Base-by-base conservation (phyloP, 2,113 vertebrate genomes). In the Phalacrocorax brasilianus region DNA sequence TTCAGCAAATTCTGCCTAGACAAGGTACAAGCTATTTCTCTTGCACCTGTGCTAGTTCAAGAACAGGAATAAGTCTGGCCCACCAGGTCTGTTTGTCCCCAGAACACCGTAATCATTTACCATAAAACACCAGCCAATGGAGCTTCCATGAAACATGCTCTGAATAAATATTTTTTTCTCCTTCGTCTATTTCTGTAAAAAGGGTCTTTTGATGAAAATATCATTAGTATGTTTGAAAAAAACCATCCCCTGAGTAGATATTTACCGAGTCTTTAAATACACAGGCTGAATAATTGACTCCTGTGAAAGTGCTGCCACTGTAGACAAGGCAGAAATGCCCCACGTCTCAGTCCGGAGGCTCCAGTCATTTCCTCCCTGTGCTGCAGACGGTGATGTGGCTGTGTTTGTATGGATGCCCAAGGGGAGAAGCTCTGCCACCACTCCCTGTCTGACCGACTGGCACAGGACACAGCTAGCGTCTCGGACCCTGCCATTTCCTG, bases 221-320 rank as follows among this genome's bases (percentile, higher is more conserved):
- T 61, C 93, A 45, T 72, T n/a, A 73, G 58, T 47, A 63, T 56
- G 65, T 90, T 92, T 94, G 89, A 89, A 82, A 96, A 96, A 82
- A 91, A 87, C 2, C 56, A 75, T 66, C 35, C 24, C 20, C 32
- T 65, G 73, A 70, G 38, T 72, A 89, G 88, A 94, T 96, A 92
- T 97, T 97, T 97, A 89, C 95, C 1, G 8, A 95, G 71, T 66
- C 95, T 89, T 81, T 96, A 94, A 97, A 93, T 94, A 96, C 79
- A 92, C 82, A 95, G 52, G 59, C 73, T 89, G 74, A 78, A 82
- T 72, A 92, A 89, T 23, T 70, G 79, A 55, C 44, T 89, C 58
- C 81, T 87, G 56, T 94, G 91, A 81, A 77, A 73, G 76, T 1
- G 2, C 67, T 85, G 44, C 78, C 16, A 16, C 85, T 33, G 45